Evolutionary conservation across 1,140 invertebrate genomes (phyloP).

Genomic region (Drosophila setifemur): DNA sequence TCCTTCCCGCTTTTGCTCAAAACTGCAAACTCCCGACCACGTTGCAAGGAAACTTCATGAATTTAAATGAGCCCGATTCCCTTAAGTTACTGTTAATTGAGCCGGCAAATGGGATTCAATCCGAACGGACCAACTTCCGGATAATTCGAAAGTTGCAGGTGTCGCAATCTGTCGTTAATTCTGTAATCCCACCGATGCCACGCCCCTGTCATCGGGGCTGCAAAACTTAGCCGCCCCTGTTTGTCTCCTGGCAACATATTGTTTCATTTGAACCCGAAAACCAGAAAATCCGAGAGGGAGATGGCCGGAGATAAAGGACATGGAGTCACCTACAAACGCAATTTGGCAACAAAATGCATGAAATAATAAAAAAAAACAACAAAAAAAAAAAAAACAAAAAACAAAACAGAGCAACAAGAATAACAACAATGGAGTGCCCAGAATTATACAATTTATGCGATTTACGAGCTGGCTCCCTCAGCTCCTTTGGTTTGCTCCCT

Average conservation of each 20-base stretch:
- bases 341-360: conserved; percentile 73
- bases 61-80: conserved; percentile 56
- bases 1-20: neutral
- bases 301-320: conserved; percentile 29
- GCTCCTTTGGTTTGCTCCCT: conserved; percentile 22
- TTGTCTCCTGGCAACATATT: conserved; percentile 58
- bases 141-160: conserved; percentile 38
- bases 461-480: conserved; percentile 64
- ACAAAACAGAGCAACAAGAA: conserved; percentile 35
- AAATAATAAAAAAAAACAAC: conserved; percentile 49
- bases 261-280: conserved; percentile 52
- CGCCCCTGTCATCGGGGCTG: conserved; percentile 53
- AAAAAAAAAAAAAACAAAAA: neutral
- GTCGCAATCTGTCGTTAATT: conserved; percentile 43
- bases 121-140: conserved; percentile 34
- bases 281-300: conserved; percentile 1
- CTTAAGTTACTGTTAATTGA: conserved; percentile 69
- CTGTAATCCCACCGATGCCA: conserved; percentile 38
- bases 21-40: conserved; percentile 19
- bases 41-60: conserved; percentile 46
- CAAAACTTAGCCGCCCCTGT: neutral
- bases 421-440: conserved; percentile 56
- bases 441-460: conserved; percentile 81
- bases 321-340: conserved; percentile 73
- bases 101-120: conserved; percentile 66